Percentiles rank a stretch among this genome's conserved stretches.
These are phyloP conservation scores for Pangasianodon hypophthalmus DNA, from an alignment of 2,113 vertebrate genomes.

Conservation along the genomic window DNA sequence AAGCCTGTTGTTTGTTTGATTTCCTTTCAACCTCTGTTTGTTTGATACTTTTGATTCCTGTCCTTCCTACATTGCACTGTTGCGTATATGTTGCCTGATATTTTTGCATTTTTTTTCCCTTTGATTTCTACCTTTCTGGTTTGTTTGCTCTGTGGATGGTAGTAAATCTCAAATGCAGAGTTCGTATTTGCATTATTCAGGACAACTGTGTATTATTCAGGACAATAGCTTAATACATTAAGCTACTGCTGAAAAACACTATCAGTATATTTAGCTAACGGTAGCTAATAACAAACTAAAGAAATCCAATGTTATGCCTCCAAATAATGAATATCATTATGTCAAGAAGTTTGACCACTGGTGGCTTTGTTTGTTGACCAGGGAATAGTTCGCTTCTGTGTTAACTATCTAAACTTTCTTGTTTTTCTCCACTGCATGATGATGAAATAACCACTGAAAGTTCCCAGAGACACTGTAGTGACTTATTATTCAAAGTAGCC, in stretches of 20 bases:
- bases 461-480: not conserved
- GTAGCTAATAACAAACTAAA: not conserved
- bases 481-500: no score
- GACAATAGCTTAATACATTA: not conserved
- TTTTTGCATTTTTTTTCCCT: not conserved
- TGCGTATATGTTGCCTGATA: not conserved
- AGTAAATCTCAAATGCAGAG: not conserved
- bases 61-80: not conserved
- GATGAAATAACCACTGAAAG: not conserved
- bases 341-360: not conserved
- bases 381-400: not conserved
- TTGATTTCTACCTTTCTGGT: not conserved
- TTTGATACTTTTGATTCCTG: not conserved
- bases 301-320: no score
- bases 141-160: not conserved
- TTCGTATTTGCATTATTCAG: no score
- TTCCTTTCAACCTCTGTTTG: not conserved
- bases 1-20: not conserved
- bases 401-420: not conserved
- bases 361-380: not conserved
- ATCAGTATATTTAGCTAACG: not conserved
- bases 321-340: not conserved
- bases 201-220: not conserved
- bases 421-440: not conserved
- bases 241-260: not conserved